Base-by-base conservation (phyloP, 2,888 invertebrate genomes). In the Elysia crispata region DNA sequence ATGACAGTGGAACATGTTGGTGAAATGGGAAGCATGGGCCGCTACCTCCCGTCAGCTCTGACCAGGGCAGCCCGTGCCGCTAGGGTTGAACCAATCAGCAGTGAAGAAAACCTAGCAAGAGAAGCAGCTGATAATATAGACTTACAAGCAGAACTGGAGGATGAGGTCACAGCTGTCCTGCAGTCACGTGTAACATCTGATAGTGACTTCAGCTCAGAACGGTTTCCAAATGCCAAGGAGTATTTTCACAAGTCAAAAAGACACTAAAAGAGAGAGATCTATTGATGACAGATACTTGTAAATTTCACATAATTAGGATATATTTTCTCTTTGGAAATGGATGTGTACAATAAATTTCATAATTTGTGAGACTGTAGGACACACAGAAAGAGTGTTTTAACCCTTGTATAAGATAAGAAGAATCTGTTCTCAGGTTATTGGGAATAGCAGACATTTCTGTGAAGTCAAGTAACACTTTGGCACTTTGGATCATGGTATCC, bases 111-210 rank as follows among this genome's bases (percentile, higher is more conserved):
- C 60, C 92, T 94, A 49, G 91, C 92, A 0, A 92, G 93, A 81
- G 93, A 93, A 28, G 93, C 94, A 0, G 92, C 93, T 0, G 91
- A 92, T 33, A 93, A 94, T 83, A 81, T 92, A 1, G 92, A 92
- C 62, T 92, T 94, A 28, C 94, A 94, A 83, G 86, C 91, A 15
- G 94, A 94, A 1, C 94, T 94, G 86, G 92, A 93, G 81, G 93
- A 93, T 82, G 92, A 94, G 84, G 90, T 94, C 31, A 91, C 93
- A 41, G 89, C 92, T 18, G 91, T 92, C 23, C 92, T 94, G 18
- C 92, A 92, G 73, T 90, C 93, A 15, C 92, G 92, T 78, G 89
- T 94, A 25, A 89, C 92, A 57, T 91, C 92, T 67, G 94, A 94
- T 87, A 82, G 86, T 20, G 92, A 92, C 81, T 92, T 88, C 82